Base-by-base conservation (phyloP, 2,113 vertebrate genomes). In the Nansenia antarctica region DNA sequence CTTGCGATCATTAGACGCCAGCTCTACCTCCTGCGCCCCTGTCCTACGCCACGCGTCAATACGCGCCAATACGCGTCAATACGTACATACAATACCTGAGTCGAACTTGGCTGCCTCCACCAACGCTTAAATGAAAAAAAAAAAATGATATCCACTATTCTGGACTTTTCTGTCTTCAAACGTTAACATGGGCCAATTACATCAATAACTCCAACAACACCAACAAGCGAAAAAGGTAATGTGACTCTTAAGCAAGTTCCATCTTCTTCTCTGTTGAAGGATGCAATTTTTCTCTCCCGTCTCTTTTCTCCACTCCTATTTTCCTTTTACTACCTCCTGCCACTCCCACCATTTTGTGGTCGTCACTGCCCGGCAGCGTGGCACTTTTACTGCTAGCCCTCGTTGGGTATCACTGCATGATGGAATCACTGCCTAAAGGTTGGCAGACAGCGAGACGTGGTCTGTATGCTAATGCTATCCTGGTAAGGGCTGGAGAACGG, bases 161-260 rank as follows among this genome's bases (percentile, higher is more conserved):
- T n/a, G n/a, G n/a, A n/a, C n/a, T 11, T 11, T 68, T 59, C 70
- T 78, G 77, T 86, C 82, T 71, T 80, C 37, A 79, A 78, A 66
- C 72, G 35, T 11, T 37, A 11, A 6, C 35, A 6, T 5, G 69
- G 67, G 70, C 80, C 84, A 85, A 79, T 82, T 81, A 74, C 85
- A 86, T 87, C 86, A 87, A 88, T 88, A 87, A 87, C 80, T 72
- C 64, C 81, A 77, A 87, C 80, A 82, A 85, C 77, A 84, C 68
- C 74, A 79, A 55, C 82, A 74, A 71, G 47, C 67, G 54, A 74
- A 65, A 74, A 79, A 83, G 82, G 83, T 70, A 81, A 80, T 63
- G 70, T 77, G 74, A 37, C 35, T n/a, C 35, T 6, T 6, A 37
- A 37, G 35, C 5, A 37, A 37, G 35, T 5, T 6, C 5, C 35